Evolutionary conservation across 2,888 invertebrate species (phyloP).

Genomic region (Agrotis segetum): DNA sequence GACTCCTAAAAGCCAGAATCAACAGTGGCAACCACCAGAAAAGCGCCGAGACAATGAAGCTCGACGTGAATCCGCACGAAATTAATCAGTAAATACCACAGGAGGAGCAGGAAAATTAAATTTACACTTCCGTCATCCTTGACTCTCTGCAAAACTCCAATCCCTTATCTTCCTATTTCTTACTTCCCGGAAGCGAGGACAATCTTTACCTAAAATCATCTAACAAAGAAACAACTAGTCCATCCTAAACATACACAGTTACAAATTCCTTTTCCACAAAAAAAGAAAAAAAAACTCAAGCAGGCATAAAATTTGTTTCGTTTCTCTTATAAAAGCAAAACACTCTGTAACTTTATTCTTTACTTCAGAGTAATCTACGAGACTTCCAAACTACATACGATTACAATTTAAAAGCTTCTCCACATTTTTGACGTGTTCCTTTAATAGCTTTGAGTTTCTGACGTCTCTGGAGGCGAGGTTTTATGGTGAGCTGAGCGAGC

Average conservation of each 20-base stretch:
- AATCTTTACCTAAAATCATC: neutral
- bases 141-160: too few species aligned
- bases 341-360: conserved; percentile 41
- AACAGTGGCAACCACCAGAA: too few species aligned
- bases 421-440: conserved; percentile 64
- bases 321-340: conserved; percentile 16
- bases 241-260: neutral
- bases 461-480: conserved; percentile 20
- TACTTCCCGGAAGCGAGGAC: too few species aligned
- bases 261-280: neutral
- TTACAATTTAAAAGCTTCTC: conserved; percentile 69
- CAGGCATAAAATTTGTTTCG: conserved; percentile 2
- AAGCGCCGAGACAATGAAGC: too few species aligned
- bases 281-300: neutral
- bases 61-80: too few species aligned
- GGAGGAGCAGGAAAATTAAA: too few species aligned
- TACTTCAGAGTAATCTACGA: conserved; percentile 53
- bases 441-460: conserved; percentile 71
- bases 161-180: too few species aligned
- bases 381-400: conserved; percentile 63
- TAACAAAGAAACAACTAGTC: neutral
- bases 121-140: too few species aligned
- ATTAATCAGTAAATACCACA: too few species aligned
- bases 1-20: too few species aligned
- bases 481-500: conserved; percentile 37